Base-by-base conservation (phyloP, 1,140 invertebrate genomes). In the Drosophila bocqueti region DNA sequence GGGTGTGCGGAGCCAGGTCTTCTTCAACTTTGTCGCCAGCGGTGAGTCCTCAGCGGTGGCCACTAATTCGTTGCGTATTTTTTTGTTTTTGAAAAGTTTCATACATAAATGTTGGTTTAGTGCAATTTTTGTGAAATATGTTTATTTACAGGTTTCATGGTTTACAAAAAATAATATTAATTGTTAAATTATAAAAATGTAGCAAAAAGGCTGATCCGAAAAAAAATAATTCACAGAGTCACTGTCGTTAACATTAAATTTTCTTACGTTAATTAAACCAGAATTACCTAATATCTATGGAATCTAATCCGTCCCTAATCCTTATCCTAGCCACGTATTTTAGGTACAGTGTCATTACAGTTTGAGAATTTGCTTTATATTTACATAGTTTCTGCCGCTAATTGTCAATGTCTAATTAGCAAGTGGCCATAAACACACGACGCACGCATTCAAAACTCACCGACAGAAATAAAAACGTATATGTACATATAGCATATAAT, bases 1-100 rank as follows among this genome's bases (percentile, higher is more conserved):
- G 78, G 95, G 95, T 92, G 95, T 95, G 92, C 95, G 95, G 90
- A 95, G 94, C 94, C 95, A 95, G 93, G 95, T 95, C 94, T 95
- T 95, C 93, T 95, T 95, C 92, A 95, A 93, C 93, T 95, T 95
- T 92, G 94, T 95, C 65, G 95, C 94, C 91, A 95, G 93, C 84
- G 95, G 95, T 81, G 95, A 95, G 61, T 93, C 92, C 93, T 95
- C 95, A 73, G 94, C 94, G 91, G 95, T 94, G 90, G 94, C 94
- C 94, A 95, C 95, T 95, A 94, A 67, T 94, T 60, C 24, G 69
- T 76, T 45, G 16, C 38, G 46, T 46, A n/a, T 54, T 49, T 55
- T 24, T 10, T 34, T n/a, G 15, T 16, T 55, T n/a, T 40, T 40
- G 2, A 40, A 55, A 34, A 55, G 34, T 80, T 47, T 49, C 7